These are phyloP conservation scores for Athalia rosae DNA, from an alignment of 2,888 invertebrate species.

Conservation along the genomic window DNA sequence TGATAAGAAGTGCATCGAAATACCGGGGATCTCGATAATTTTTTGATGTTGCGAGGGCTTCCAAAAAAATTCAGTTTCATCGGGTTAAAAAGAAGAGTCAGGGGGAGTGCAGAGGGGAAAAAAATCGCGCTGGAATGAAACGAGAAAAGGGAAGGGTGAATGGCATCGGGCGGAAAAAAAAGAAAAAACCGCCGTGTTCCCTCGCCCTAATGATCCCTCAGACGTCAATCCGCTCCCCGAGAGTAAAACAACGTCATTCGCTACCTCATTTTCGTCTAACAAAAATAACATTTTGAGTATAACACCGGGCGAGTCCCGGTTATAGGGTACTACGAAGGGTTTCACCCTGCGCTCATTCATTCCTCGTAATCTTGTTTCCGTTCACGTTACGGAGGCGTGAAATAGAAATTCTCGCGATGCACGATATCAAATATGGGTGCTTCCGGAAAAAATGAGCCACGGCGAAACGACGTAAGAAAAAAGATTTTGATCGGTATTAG, in stretches of 20 bases:
- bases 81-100: slow-evolving; percentile 8
- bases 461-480: too few species aligned
- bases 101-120: neutral
- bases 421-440: too few species aligned
- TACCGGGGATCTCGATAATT: neutral
- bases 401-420: too few species aligned
- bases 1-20: too few species aligned
- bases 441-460: too few species aligned
- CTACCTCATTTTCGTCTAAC: slow-evolving; percentile 18
- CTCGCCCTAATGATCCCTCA: slow-evolving; percentile 33
- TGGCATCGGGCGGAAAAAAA: neutral
- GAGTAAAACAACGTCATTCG: slow-evolving; percentile 20
- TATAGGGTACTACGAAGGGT: neutral
- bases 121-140: neutral
- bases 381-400: too few species aligned
- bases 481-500: too few species aligned
- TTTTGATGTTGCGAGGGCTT: neutral
- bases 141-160: neutral
- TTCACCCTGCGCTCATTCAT: neutral
- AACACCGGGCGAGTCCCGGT: neutral
- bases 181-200: slow-evolving; percentile 14
- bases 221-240: slow-evolving; percentile 11
- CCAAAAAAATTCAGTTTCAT: neutral
- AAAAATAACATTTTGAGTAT: slow-evolving; percentile 25
- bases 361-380: neutral